Conservation (phyloP, 2,888 invertebrate species). For the Hyposoter didymator region DNA sequence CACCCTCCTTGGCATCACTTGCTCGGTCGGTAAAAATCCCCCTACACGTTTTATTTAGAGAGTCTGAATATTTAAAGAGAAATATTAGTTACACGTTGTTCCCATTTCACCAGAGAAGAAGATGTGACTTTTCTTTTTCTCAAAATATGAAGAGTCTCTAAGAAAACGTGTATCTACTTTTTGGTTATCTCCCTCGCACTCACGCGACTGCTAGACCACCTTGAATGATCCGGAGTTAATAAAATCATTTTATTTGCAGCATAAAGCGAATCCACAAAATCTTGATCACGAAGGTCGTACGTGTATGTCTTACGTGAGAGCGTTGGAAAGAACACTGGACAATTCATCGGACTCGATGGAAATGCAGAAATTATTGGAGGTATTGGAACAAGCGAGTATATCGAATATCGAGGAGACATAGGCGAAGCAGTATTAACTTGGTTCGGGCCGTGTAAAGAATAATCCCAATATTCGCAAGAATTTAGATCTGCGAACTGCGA, state of each 20-base stretch:
- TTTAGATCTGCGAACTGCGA: slow-evolving; percentile 13
- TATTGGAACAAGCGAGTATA: slow-evolving; percentile 81
- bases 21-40: too few relatives aligned
- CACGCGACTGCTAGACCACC: too few relatives aligned
- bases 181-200: too few relatives aligned
- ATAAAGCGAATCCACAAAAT: slow-evolving; percentile 96
- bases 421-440: slow-evolving; percentile 80
- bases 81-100: too few relatives aligned
- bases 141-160: too few relatives aligned
- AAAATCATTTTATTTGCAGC: slow-evolving; percentile 86
- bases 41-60: too few relatives aligned
- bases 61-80: too few relatives aligned
- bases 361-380: slow-evolving; percentile 81
- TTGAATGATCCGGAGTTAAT: neutral
- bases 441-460: slow-evolving; percentile 33
- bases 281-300: slow-evolving; percentile 95
- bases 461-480: neutral
- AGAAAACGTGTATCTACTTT: too few relatives aligned
- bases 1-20: too few relatives aligned
- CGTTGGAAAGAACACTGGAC: slow-evolving; percentile 82
- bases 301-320: slow-evolving; percentile 92
- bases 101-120: too few relatives aligned
- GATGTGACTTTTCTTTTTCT: too few relatives aligned
- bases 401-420: slow-evolving; percentile 78
- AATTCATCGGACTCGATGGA: slow-evolving; percentile 81